phyloP scores from a whole-genome alignment of 53 echinoderm and acorn worm genomes.

The Echinarachnius parma region DNA sequence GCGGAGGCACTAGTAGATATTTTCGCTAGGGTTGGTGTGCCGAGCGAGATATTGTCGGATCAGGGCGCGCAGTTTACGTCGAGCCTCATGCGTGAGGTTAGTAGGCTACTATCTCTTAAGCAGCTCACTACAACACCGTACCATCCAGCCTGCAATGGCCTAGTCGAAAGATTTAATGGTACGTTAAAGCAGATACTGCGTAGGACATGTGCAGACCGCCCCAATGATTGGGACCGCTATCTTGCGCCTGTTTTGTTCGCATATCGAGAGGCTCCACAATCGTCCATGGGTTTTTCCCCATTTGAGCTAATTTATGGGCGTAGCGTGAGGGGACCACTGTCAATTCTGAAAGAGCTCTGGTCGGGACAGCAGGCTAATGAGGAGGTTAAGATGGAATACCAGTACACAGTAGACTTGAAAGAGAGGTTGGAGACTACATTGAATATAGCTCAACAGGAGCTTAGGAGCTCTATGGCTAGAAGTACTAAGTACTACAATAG shows the following conservation, averaged over 20 bases:
- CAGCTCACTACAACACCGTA: constrained; percentile 45
- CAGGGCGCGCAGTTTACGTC: constrained; percentile 42
- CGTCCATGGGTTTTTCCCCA: constrained; percentile 58
- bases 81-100: no score
- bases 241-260: constrained; percentile 63
- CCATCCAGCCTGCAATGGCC: constrained; percentile 30
- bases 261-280: constrained; percentile 63
- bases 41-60: constrained; percentile 25
- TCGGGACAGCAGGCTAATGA: constrained; percentile 23
- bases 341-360: constrained; percentile 60
- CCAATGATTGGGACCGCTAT: constrained; percentile 67
- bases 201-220: constrained; percentile 46
- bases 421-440: constrained; percentile 49
- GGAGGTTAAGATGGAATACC: constrained; percentile 57
- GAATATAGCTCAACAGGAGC: constrained; percentile 43
- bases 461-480: constrained; percentile 45
- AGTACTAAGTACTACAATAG: constrained; percentile 51
- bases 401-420: constrained; percentile 60
- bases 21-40: constrained; percentile 25
- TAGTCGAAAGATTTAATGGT: constrained; percentile 47
- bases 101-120: no score
- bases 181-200: constrained; percentile 50
- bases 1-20: constrained; percentile 43
- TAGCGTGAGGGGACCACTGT: constrained; percentile 58
- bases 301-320: constrained; percentile 67